A percentile compares a stretch with the other conserved stretches of the same genome.
Conservation (phyloP, 1,140 invertebrate species). For the Mylabris phalerata region DNA sequence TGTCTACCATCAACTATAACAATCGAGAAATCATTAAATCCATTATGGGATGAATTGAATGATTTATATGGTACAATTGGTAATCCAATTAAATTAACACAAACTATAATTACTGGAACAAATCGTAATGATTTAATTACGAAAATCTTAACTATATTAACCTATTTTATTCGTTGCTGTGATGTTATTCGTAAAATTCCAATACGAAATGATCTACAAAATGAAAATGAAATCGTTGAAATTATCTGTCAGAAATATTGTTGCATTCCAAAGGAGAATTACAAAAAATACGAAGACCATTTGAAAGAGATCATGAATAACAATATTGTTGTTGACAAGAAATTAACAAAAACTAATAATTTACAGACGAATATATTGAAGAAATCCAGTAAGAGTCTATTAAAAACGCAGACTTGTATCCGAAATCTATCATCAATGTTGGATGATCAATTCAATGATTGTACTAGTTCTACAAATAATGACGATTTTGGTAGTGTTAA, state of each 20-base stretch:
- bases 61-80: slow-evolving; percentile 80
- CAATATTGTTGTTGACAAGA: background rate
- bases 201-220: slow-evolving; percentile 22
- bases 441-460: background rate
- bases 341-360: slow-evolving; percentile 5
- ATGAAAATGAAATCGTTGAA: slow-evolving; percentile 29
- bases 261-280: slow-evolving; percentile 32
- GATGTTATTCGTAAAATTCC: slow-evolving; percentile 49
- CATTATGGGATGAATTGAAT: slow-evolving; percentile 77
- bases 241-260: slow-evolving; percentile 28
- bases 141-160: slow-evolving; percentile 61
- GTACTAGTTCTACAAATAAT: background rate
- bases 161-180: slow-evolving; percentile 78
- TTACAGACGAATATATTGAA: slow-evolving; percentile 7
- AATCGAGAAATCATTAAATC: slow-evolving; percentile 45
- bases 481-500: background rate
- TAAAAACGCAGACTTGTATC: slow-evolving; percentile 7
- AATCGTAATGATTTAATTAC: slow-evolving; percentile 57
- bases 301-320: slow-evolving; percentile 24
- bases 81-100: slow-evolving; percentile 63
- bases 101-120: slow-evolving; percentile 71
- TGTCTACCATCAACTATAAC: slow-evolving; percentile 43
- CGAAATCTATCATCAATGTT: background rate
- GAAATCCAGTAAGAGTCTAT: background rate
- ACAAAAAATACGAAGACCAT: slow-evolving; percentile 36